These are phyloP conservation scores for Emydocephalus ijimae DNA, from an alignment of 2,113 vertebrate genomes.

Conservation along the genomic window DNA sequence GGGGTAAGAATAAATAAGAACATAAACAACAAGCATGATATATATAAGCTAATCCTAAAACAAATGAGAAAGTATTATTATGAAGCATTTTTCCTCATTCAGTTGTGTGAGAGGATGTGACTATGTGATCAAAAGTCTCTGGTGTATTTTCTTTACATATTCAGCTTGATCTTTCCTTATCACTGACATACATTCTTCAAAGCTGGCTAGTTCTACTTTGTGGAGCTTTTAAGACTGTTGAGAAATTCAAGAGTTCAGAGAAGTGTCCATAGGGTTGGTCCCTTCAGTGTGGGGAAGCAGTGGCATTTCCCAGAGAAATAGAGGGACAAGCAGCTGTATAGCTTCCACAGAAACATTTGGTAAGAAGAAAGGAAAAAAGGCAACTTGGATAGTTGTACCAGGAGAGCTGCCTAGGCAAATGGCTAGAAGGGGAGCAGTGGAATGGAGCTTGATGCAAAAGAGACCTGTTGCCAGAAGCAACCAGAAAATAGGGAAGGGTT, in stretches of 20 bases:
- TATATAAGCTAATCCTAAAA: not conserved
- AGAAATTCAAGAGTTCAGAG: not conserved
- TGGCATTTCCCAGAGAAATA: not conserved
- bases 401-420: not conserved
- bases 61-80: not conserved
- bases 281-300: not conserved
- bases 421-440: not conserved
- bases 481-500: not conserved
- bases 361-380: not conserved
- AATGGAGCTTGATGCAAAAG: not conserved
- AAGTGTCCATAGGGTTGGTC: not conserved
- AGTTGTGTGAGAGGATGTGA: not conserved
- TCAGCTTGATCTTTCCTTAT: not conserved
- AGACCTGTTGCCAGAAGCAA: not conserved
- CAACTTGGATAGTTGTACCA: not conserved
- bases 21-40: not conserved
- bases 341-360: not conserved
- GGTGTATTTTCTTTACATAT: not conserved
- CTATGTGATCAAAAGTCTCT: not conserved
- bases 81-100: not conserved
- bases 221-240: not conserved
- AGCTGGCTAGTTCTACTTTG: not conserved
- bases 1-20: not conserved
- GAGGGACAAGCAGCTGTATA: not conserved
- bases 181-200: not conserved